Percentiles rank a stretch among this genome's conserved stretches.
These are phyloP conservation scores for Gymnocephalus cernua DNA, from an alignment of 2,113 vertebrate species.

Conservation along the genomic window DNA sequence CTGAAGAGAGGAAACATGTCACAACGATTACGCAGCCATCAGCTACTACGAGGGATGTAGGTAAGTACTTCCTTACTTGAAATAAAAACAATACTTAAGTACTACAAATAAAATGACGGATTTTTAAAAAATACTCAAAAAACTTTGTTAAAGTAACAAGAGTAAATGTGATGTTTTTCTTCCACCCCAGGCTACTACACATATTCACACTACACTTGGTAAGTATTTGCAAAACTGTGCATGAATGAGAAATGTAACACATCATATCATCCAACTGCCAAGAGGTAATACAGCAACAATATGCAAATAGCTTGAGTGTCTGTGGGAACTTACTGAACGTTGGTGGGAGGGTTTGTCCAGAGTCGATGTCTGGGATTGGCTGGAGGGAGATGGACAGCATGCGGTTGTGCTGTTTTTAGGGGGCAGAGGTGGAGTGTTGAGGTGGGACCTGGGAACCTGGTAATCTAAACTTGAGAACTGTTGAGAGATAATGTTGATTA, in stretches of 20 bases:
- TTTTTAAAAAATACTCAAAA: neutral
- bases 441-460: slow-evolving; percentile 54
- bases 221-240: neutral
- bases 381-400: slow-evolving; percentile 18
- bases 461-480: slow-evolving; percentile 73
- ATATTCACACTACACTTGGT: neutral
- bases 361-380: neutral
- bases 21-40: neutral
- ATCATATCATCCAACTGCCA: neutral
- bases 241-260: slow-evolving; percentile 14
- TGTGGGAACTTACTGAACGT: slow-evolving; percentile 34
- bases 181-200: neutral
- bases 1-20: slow-evolving; percentile 20
- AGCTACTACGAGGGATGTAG: neutral
- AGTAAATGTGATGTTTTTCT: neutral
- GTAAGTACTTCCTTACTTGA: neutral
- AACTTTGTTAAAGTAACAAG: neutral
- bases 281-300: neutral
- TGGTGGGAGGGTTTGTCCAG: slow-evolving; percentile 26
- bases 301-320: neutral
- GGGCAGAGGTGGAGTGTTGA: slow-evolving; percentile 69
- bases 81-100: neutral
- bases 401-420: slow-evolving; percentile 58
- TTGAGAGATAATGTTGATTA: neutral
- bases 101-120: neutral